Conservation (phyloP, 2,113 vertebrate genomes). For the Calyptomena viridis region DNA sequence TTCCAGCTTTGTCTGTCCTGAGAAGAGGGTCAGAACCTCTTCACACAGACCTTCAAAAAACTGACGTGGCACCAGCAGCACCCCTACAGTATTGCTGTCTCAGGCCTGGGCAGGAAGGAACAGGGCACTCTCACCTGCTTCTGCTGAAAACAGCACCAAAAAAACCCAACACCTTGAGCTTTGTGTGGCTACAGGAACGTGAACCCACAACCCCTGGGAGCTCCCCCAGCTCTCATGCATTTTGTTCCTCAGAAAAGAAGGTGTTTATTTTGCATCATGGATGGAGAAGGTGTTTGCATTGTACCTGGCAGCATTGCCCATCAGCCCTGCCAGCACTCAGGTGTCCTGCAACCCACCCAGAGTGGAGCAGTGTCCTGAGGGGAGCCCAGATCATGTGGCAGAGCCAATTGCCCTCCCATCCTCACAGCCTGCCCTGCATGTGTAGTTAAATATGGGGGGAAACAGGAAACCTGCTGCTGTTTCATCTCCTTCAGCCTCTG, state of each 20-base stretch:
- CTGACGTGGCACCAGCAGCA: background rate
- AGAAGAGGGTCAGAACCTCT: background rate
- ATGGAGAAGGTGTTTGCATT: background rate
- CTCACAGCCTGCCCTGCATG: background rate
- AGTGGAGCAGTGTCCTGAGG: background rate
- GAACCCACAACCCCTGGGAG: background rate
- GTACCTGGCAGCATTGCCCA: fast-evolving
- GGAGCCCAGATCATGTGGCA: background rate
- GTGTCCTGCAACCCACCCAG: background rate
- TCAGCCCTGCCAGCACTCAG: background rate
- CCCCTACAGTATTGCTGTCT: background rate
- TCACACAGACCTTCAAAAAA: background rate
- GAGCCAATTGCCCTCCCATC: fast-evolving
- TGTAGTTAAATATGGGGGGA: background rate
- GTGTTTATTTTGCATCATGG: background rate
- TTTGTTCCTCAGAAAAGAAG: background rate
- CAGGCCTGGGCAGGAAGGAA: background rate
- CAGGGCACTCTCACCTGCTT: background rate
- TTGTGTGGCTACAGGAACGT: background rate
- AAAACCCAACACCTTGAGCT: background rate
- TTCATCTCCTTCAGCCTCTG: background rate
- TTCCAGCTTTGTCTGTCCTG: background rate
- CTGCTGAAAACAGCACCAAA: background rate
- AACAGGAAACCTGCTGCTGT: background rate
- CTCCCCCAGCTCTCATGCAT: background rate